Evolutionary conservation across 2,113 vertebrate genomes (phyloP), one percentile per base, ranked within the genome.

Genomic region (Oryzias woworae): DNA sequence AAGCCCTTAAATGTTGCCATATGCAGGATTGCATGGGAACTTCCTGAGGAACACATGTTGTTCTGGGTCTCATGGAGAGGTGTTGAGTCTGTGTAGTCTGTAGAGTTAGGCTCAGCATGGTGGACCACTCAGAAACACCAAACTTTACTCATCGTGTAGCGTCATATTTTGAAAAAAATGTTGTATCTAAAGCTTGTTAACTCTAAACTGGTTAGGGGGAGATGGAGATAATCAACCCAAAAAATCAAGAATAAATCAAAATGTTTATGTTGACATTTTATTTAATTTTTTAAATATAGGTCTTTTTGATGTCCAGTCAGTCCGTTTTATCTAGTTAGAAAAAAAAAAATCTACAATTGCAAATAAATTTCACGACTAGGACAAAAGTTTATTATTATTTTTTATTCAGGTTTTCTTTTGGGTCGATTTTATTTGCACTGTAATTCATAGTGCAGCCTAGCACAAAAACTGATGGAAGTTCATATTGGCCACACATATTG

Each of bases 11-110:
- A 93, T 91, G 90, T 86, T 92, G 88, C 92, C 91, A 93, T 91
- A 92, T 93, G 92, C 86, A 91, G 90, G 89, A 91, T 90, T 91
- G 90, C 90, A 90, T 91, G 90, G 89, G 92, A 92, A 92, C 90
- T 91, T 92, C 90, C 92, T 91, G 89, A 89, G 85, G 79, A 89
- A 83, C 89, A 91, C 86, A 91, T 92, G 90, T 89, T 92, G 88
- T 84, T 90, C 85, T 84, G 79, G 88, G 85, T 85, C 75, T 85
- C 85, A 88, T 55, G 71, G 77, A 91, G 90, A 92, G 87, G 89
- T 93, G 89, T 91, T 91, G 88, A 91, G 87, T 87, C 87, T 81
- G 77, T 69, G 75, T 81, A 84, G 69, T 77, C 77, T 62, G 71
- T 68, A 78, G 53, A 85, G 66, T 74, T 66, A 77, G 75, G 69